These are phyloP conservation scores for Lacerta bilineata DNA, from an alignment of 2,797 vertebrate species.

Conservation along the genomic window DNA sequence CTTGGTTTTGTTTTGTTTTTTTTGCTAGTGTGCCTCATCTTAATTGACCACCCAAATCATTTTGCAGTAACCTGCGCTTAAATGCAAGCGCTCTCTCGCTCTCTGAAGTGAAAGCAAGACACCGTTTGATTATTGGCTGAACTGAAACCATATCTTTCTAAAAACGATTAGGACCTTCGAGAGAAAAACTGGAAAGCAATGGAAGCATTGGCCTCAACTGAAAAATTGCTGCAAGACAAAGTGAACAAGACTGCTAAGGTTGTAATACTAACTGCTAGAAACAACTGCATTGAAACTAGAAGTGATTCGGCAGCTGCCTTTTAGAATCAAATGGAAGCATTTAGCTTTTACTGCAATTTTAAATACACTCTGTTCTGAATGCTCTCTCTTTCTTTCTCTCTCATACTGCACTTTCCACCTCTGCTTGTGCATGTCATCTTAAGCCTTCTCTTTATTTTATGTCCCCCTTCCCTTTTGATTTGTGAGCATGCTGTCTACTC, in stretches of 20 bases:
- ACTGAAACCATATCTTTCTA: conserved; percentile 97
- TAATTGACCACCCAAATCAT: conserved; percentile 68
- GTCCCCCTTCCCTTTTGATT: conserved; percentile 47
- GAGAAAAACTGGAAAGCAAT: conserved; percentile 99
- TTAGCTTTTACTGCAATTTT: conserved; percentile 82
- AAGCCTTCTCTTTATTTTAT: conserved; percentile 44
- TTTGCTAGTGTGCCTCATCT: conserved; percentile 72
- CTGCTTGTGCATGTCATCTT: conserved; percentile 76
- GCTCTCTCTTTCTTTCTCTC: conserved; percentile 65
- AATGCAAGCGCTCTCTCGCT: conserved; percentile 75
- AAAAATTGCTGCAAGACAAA: conserved; percentile 99
- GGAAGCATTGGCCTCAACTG: conserved; percentile 99
- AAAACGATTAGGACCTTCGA: conserved; percentile 99
- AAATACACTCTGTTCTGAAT: conserved; percentile 73
- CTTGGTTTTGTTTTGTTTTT: conserved; percentile 59
- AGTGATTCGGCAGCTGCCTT: conserved; percentile 87
- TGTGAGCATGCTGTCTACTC: conserved; percentile 70
- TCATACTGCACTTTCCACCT: conserved; percentile 61
- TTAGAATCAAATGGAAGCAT: conserved; percentile 73
- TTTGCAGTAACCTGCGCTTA: conserved; percentile 80
- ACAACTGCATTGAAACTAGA: conserved; percentile 85
- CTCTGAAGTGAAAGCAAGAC: conserved; percentile 76
- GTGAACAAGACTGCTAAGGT: conserved; percentile 99
- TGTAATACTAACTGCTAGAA: conserved; percentile 89
- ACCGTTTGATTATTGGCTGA: conserved; percentile 86